Conservation (phyloP, 2,113 vertebrate genomes). For the Arenaria interpres region DNA sequence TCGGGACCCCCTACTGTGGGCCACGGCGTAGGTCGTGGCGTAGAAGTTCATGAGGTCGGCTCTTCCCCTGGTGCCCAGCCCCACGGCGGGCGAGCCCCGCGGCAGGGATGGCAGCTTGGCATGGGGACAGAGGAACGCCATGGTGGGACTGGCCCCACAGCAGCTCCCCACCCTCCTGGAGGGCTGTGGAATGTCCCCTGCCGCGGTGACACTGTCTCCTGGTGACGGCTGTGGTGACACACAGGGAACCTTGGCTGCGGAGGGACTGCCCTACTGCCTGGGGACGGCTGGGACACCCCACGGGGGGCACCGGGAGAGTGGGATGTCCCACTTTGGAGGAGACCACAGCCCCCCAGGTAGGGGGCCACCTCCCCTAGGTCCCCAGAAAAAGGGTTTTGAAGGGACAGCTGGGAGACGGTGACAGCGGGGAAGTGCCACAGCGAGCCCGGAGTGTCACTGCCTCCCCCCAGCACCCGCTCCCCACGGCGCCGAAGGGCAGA, state of each 20-base stretch:
- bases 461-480: background rate
- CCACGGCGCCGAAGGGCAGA: background rate
- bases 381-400: background rate
- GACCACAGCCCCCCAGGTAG: too few relatives aligned
- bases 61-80: background rate
- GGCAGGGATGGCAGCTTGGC: background rate
- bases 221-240: accelerated
- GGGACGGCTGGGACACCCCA: background rate
- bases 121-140: accelerated
- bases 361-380: too few relatives aligned
- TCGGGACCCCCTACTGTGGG: background rate
- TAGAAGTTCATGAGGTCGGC: conserved; percentile 64
- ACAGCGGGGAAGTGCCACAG: background rate
- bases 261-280: too few relatives aligned
- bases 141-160: background rate
- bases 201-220: accelerated
- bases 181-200: background rate
- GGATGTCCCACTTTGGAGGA: too few relatives aligned
- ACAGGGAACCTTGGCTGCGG: accelerated
- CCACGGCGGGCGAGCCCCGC: background rate
- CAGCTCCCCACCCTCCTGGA: background rate
- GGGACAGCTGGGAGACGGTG: background rate
- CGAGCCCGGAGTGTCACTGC: accelerated
- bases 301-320: accelerated
- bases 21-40: background rate